Base-by-base conservation (phyloP, 2,888 invertebrate species). In the Polylopha cassiicola region DNA sequence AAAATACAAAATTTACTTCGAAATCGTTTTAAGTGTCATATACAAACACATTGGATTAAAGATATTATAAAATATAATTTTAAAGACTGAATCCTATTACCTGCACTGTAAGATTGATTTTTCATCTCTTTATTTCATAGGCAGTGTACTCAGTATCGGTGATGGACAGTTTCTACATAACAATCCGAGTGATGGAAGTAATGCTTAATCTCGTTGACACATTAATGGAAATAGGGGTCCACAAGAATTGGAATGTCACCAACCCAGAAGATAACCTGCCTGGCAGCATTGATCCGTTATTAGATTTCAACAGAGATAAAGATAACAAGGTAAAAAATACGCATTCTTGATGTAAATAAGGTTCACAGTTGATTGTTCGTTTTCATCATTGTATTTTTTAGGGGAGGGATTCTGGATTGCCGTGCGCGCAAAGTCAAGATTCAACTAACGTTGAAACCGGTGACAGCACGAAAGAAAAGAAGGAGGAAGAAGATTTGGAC, bases 191-290 rank as follows among this genome's bases (percentile, higher is more conserved):
- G 2, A 93, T 97, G 73, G 98, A 98, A 75, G 94, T 95, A 1
- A 93, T 98, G 59, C 78, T 99, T 9, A 98, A 97, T 70, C 87
- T 99, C 37, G 90, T 98, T 3, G 98, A 98, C 64, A 89, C 97
- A 0, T 77, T 99, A 1, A 89, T 99, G 79, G 96, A 98, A 60
- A 91, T 98, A 73, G 95, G 95, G 0, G 92, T 97, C 0, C 80
- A 94, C 45, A 93, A 92, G 57, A 80, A 76, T 50, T 86, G 85
- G 79, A 72, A 78, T 38, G 65, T 54, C 2, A 65, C 61, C 38
- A 57, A 55, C 10, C 42, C 53, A 2, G 89, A 90, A 43, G 87
- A 87, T 2, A 46, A 55, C 2, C 65, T 61, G 26, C 73, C 71
- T 0, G 74, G 73, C 4, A 57, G 58, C 1, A 54, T 76, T 2